Base-by-base conservation (phyloP, 92 coral and sea anemone genomes). In the Parazoanthus swiftii region DNA sequence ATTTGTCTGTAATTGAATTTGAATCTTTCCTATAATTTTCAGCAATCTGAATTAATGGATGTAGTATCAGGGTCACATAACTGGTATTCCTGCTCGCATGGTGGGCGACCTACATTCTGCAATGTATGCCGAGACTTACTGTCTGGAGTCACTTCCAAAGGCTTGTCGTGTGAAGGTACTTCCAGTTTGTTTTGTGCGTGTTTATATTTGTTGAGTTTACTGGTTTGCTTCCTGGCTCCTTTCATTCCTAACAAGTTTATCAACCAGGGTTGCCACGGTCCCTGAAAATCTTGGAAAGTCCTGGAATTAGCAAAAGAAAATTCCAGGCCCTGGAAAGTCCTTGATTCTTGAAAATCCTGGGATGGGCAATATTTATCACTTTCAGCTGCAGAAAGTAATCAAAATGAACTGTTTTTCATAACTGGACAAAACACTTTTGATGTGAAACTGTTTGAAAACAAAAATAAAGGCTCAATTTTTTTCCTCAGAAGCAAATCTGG, bases 1-100 rank as follows among this genome's bases (percentile, higher is more conserved):
- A 8, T 18, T 63, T 63, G 26, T 63, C 13, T 56, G 82, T 18
- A 73, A 73, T 23, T 1, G 42, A 14, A 14, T 33, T 75, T 56
- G 29, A 50, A 48, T 15, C 33, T 1, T 50, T 72, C 16, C 78
- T 73, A 6, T 84, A 8, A 36, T 1, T 91, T 86, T 88, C 78
- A 94, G 92, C 97, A 95, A 87, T 90, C 98, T 4, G 99, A 97
- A 88, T 86, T 97, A 76, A 86, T 97, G 85, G 99, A 97, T 81
- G 94, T 91, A 59, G 81, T 97, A 39, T 92, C 99, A 50, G 99
- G 96, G 50, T 89, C 92, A 3, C 99, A 97, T 68, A 95, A 97
- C 92, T 97, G 99, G 99, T 97, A 97, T 86, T 95, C 98, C 5
- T 96, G 99, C 70, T 91, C 99, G 38, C 98, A 97, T 80, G 86